Conservation (phyloP, 2,797 vertebrate species). For the Discoglossus pictus region DNA sequence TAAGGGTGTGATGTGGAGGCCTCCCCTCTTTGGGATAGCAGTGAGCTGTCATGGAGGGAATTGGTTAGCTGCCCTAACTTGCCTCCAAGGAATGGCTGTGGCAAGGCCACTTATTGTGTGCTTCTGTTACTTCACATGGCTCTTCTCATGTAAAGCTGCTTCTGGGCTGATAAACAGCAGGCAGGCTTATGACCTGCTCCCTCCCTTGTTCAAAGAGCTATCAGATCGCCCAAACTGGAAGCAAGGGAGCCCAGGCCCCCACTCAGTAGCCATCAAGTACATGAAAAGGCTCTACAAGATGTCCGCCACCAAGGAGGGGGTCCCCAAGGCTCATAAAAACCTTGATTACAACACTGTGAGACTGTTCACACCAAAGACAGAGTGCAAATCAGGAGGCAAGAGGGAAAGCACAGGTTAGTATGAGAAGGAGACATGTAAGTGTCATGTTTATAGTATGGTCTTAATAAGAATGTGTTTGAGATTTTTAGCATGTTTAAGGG, state of each 20-base stretch:
- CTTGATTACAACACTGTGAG: slow-evolving; percentile 85
- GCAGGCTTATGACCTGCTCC: slow-evolving; percentile 66
- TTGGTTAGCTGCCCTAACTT: slow-evolving; percentile 19
- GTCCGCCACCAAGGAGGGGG: slow-evolving; percentile 76
- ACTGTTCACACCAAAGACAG: slow-evolving; percentile 81
- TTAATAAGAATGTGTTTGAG: too few species aligned
- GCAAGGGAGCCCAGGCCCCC: slow-evolving; percentile 64
- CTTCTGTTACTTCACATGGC: slow-evolving; percentile 59
- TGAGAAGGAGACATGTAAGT: neutral
- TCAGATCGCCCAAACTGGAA: slow-evolving; percentile 70
- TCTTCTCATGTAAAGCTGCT: slow-evolving; percentile 25
- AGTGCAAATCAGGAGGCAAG: slow-evolving; percentile 60
- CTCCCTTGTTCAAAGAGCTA: slow-evolving; percentile 80
- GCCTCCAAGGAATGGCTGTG: slow-evolving; percentile 59
- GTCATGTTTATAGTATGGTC: too few species aligned
- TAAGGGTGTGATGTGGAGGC: slow-evolving; percentile 44
- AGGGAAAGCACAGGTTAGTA: slow-evolving; percentile 2
- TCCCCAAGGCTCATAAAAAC: slow-evolving; percentile 66
- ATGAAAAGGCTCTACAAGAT: slow-evolving; percentile 87
- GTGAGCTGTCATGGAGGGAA: slow-evolving; percentile 44
- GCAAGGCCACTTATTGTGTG: slow-evolving; percentile 55
- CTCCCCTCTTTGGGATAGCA: slow-evolving; percentile 20
- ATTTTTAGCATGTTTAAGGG: too few species aligned
- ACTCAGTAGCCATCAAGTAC: slow-evolving; percentile 82
- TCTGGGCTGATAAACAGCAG: slow-evolving; percentile 36